A percentile compares a stretch with the other conserved stretches of the same genome.
Evolutionary conservation across 2,113 vertebrate species (phyloP).

Genomic region (Melanostigma gelatinosum): DNA sequence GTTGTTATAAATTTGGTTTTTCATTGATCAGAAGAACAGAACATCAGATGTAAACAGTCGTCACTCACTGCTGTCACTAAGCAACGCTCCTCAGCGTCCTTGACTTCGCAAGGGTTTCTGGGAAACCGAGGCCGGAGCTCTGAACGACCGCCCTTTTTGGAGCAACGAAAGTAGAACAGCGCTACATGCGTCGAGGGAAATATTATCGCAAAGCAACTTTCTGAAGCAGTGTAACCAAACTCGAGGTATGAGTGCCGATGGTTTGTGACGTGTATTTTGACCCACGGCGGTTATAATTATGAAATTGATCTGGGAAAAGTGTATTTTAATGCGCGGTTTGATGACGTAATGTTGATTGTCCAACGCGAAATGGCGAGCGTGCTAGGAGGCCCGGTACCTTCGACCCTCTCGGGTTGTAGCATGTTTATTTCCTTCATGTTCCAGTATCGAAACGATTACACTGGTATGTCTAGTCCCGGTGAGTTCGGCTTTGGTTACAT

Average conservation of each 20-base stretch:
- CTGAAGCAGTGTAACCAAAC: slow-evolving; percentile 39
- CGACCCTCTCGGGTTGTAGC: neutral
- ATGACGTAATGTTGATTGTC: slow-evolving; percentile 91
- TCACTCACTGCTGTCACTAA: slow-evolving; percentile 55
- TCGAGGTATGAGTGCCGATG: slow-evolving; percentile 68
- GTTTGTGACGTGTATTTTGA: slow-evolving; percentile 15
- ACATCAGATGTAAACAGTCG: neutral
- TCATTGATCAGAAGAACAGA: neutral
- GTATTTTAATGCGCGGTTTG: slow-evolving; percentile 91
- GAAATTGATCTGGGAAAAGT: slow-evolving; percentile 70
- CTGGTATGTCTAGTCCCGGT: neutral
- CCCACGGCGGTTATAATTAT: slow-evolving; percentile 24
- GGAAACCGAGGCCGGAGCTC: slow-evolving; percentile 77
- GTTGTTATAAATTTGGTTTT: neutral
- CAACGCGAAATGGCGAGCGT: slow-evolving; percentile 83
- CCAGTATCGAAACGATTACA: neutral
- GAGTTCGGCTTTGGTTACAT: neutral
- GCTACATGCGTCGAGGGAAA: slow-evolving; percentile 66
- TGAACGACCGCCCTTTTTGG: slow-evolving; percentile 85
- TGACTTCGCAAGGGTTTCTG: slow-evolving; percentile 74
- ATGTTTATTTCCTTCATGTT: neutral
- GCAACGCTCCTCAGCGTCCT: slow-evolving; percentile 77
- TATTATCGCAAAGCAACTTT: slow-evolving; percentile 63
- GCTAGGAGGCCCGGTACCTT: slow-evolving; percentile 70
- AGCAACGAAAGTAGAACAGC: slow-evolving; percentile 72